Base-by-base conservation (phyloP, 2,113 vertebrate species). In the Protobothrops mucrosquamatus region DNA sequence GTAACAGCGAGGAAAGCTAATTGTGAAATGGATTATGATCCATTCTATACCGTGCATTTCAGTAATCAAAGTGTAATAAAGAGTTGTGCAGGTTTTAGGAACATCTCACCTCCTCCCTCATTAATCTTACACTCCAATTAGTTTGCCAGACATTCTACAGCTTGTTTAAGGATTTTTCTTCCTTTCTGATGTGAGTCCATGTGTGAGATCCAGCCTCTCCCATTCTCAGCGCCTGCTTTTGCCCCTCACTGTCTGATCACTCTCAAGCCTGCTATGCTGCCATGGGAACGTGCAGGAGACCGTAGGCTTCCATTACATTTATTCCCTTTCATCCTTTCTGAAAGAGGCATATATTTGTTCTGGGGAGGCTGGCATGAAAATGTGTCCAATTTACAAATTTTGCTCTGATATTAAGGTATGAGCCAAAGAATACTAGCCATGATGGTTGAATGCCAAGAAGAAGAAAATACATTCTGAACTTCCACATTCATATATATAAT, bases 281-380 rank as follows among this genome's bases (percentile, higher is more conserved):
- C 94, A 96, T 96, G 96, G 96, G 97, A 97, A 96, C 96, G 95
- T 95, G 96, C 34, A 6, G 61, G 95, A 96, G 93, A 96, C 81
- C 46, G 92, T 46, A 92, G 93, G 88, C 4, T 48, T 92, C 94
- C 39, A 20, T 57, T 93, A 92, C 74, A 18, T 93, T 94, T 96
- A 91, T 92, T 91, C 87, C 89, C 93, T 96, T 95, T 96, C 93
- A 92, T 87, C 87, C 2, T 39, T 92, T 90, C 95, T 93, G 92
- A 94, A 93, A 94, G 90, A 1, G 90, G 74, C 92, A 94, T 46
- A 61, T 23, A 89, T 87, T 0, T 69, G 90, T 91, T 93, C 46
- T 18, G 46, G 92, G 91, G 94, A 91, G 92, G 89, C 92, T 95
- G 92, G 92, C 1, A 7, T 89, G 90, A 94, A 95, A 97, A 90